A percentile compares a stretch with the other conserved stretches of the same genome.
Evolutionary conservation across 1,140 invertebrate genomes (phyloP).

Genomic region (Euglossa dilemma): DNA sequence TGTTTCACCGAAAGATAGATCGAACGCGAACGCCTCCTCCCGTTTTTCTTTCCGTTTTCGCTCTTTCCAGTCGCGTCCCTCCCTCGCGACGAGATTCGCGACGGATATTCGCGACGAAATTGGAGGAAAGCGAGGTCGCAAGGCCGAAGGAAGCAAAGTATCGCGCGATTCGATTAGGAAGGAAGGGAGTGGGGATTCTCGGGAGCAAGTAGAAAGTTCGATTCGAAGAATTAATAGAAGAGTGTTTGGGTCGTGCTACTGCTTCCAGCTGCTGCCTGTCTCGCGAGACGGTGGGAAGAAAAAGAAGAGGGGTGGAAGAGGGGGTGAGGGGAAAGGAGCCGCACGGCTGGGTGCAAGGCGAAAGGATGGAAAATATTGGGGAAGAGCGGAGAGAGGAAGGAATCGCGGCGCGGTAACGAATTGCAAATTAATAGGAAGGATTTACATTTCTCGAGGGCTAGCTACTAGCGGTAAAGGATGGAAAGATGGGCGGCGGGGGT

Average conservation of each 20-base stretch:
- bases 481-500: constrained; percentile 22
- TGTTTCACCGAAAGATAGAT: constrained; percentile 63
- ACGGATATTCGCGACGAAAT: too few species aligned
- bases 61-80: background rate
- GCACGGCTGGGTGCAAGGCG: background rate
- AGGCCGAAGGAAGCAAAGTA: too few species aligned
- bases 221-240: constrained; percentile 42
- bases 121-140: too few species aligned
- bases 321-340: background rate
- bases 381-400: constrained; percentile 22
- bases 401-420: constrained; percentile 67
- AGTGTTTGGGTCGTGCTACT: constrained; percentile 41
- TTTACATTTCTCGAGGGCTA: constrained; percentile 73
- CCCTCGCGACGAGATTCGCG: too few species aligned
- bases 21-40: constrained; percentile 44
- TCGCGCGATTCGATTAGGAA: background rate
- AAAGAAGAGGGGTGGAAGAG: background rate
- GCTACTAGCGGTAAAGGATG: constrained; percentile 28
- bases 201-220: constrained; percentile 12
- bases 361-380: constrained; percentile 8
- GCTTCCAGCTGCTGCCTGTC: constrained; percentile 69
- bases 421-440: constrained; percentile 76
- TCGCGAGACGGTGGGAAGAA: constrained; percentile 58
- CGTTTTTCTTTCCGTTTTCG: background rate
- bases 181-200: background rate